Evolutionary conservation across 1,140 invertebrate species (phyloP).

Genomic region (Daktulosphaira vitifoliae): DNA sequence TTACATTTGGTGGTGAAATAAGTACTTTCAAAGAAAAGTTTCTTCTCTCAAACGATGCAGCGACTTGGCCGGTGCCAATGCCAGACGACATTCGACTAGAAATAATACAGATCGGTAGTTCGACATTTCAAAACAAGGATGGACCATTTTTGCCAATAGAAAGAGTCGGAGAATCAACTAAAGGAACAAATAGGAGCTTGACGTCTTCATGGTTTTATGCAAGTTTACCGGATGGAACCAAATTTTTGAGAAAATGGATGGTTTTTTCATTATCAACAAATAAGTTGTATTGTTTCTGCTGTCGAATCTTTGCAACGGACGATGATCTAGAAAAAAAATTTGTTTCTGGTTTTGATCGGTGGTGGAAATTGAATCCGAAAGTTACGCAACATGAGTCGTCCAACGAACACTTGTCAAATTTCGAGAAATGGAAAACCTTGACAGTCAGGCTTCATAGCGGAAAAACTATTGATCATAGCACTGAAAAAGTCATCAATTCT

Average conservation of each 20-base stretch:
- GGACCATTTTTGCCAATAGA: neutral
- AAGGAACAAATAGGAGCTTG: neutral
- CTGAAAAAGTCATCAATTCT: neutral
- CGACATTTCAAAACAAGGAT: neutral
- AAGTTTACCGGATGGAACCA: neutral
- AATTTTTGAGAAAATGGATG: conserved; percentile 1
- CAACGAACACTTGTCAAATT: neutral
- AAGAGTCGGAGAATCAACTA: neutral
- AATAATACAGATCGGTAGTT: neutral
- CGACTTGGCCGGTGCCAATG: neutral
- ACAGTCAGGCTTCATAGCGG: neutral
- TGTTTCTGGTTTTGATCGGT: neutral
- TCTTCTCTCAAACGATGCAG: neutral
- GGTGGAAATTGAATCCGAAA: conserved; percentile 1
- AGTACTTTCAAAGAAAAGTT: neutral
- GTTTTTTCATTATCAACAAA: neutral
- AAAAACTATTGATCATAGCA: neutral
- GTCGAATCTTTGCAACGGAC: neutral
- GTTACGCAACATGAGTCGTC: neutral
- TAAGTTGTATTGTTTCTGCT: neutral
- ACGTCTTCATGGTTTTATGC: neutral
- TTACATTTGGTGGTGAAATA: too few species aligned
- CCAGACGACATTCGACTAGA: neutral
- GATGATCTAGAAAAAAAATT: neutral
- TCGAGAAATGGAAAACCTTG: conserved; percentile 10